A percentile compares a stretch with the other conserved stretches of the same genome.
Evolutionary conservation across 2,888 invertebrate genomes (phyloP).

Genomic region (Andrena trimmerana): DNA sequence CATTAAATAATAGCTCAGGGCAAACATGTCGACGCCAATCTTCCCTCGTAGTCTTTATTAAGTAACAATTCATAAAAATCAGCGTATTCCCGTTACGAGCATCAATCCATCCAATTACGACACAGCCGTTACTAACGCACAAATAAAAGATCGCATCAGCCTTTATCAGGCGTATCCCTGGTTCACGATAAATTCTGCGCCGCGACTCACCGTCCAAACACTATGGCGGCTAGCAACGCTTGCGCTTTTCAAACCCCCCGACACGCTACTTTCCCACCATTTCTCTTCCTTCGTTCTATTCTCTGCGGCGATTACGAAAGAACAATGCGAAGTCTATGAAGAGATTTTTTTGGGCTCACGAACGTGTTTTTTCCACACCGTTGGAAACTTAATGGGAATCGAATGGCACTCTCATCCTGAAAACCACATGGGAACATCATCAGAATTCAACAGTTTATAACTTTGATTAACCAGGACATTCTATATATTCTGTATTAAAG

Average conservation of each 20-base stretch:
- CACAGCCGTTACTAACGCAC: conserved; percentile 16
- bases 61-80: conserved; percentile 38
- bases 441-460: no score
- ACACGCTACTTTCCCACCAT: conserved; percentile 46
- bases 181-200: conserved; percentile 33
- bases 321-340: background rate
- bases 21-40: conserved; percentile 40
- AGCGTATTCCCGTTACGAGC: conserved; percentile 16
- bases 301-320: conserved; percentile 17
- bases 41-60: conserved; percentile 40
- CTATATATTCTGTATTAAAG: no score
- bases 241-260: conserved; percentile 34
- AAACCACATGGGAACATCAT: no score
- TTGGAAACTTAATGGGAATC: no score
- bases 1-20: conserved; percentile 38
- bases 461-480: no score
- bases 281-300: conserved; percentile 9
- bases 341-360: background rate
- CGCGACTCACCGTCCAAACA: conserved; percentile 4
- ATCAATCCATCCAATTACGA: conserved; percentile 43
- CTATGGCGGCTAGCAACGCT: conserved; percentile 16
- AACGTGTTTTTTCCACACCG: background rate
- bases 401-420: no score
- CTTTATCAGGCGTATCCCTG: conserved; percentile 39
- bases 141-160: conserved; percentile 42